A percentile compares a stretch with the other conserved stretches of the same genome.
phyloP scores from a whole-genome alignment of 2,888 invertebrate genomes.

The Apamea anceps region DNA sequence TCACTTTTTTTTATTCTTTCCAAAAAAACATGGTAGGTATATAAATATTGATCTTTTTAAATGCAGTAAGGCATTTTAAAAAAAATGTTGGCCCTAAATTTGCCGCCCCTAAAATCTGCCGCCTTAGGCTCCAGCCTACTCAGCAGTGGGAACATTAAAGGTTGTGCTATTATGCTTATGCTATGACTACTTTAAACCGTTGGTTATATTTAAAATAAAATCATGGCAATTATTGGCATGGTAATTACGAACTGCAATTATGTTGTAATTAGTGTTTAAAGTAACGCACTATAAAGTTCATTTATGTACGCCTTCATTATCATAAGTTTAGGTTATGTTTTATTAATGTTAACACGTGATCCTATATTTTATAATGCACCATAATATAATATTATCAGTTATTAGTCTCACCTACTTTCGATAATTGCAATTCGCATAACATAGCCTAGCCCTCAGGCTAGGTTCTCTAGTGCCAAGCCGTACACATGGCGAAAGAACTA shows the following conservation, averaged over 20 bases:
- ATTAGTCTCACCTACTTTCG: background rate
- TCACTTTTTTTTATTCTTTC: no score
- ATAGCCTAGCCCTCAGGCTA: background rate
- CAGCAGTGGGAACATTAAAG: no score
- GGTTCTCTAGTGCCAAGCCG: background rate
- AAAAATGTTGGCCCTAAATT: no score
- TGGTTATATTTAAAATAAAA: background rate
- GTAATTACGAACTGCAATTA: slow-evolving; percentile 26
- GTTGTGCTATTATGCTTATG: no score
- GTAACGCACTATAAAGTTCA: slow-evolving; percentile 33
- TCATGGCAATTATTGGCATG: background rate
- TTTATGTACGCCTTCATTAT: slow-evolving; percentile 14
- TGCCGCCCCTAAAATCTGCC: no score
- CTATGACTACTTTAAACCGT: no score
- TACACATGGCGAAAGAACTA: background rate
- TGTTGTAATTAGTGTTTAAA: slow-evolving; percentile 37
- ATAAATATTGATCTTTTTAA: no score
- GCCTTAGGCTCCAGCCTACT: no score
- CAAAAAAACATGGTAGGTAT: no score
- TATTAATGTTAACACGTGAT: slow-evolving; percentile 21
- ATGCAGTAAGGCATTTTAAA: no score
- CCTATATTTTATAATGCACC: background rate
- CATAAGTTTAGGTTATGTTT: slow-evolving; percentile 4
- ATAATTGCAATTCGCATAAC: slow-evolving; percentile 13
- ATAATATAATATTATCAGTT: background rate